Percentiles rank a stretch among this genome's conserved stretches.
Evolutionary conservation across 2,888 invertebrate genomes (phyloP).

Genomic region (Zhengitettix transpicula): DNA sequence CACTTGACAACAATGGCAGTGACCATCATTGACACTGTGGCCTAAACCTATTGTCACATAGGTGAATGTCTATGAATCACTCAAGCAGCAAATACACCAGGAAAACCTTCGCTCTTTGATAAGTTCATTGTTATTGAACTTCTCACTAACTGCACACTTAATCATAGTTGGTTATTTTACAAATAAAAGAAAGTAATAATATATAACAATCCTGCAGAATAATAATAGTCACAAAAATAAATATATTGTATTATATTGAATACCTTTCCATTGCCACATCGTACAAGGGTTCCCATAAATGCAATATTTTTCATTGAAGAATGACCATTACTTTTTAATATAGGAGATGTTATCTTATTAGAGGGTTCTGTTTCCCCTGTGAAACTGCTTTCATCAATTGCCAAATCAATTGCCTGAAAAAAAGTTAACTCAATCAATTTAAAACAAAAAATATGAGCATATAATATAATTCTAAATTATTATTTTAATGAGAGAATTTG

Average conservation of each 20-base stretch:
- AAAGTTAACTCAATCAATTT: background rate
- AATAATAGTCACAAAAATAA: background rate
- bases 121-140: background rate
- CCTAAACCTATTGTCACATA: too few species aligned
- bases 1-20: too few species aligned
- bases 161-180: background rate
- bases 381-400: slow-evolving; percentile 95
- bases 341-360: slow-evolving; percentile 49
- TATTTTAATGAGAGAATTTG: too few species aligned
- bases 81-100: too few species aligned
- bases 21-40: too few species aligned
- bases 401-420: slow-evolving; percentile 60
- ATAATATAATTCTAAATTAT: too few species aligned
- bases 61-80: too few species aligned
- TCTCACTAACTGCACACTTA: background rate
- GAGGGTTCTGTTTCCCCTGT: slow-evolving; percentile 97
- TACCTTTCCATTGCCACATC: slow-evolving; percentile 91
- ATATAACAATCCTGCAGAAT: background rate
- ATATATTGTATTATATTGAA: slow-evolving; percentile 4
- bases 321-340: slow-evolving; percentile 44
- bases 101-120: too few species aligned
- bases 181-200: background rate
- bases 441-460: too few species aligned
- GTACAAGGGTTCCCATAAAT: slow-evolving; percentile 95
- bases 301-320: slow-evolving; percentile 73